Base-by-base conservation (phyloP, 1,140 invertebrate species). In the Lepidotrigona ventralis region DNA sequence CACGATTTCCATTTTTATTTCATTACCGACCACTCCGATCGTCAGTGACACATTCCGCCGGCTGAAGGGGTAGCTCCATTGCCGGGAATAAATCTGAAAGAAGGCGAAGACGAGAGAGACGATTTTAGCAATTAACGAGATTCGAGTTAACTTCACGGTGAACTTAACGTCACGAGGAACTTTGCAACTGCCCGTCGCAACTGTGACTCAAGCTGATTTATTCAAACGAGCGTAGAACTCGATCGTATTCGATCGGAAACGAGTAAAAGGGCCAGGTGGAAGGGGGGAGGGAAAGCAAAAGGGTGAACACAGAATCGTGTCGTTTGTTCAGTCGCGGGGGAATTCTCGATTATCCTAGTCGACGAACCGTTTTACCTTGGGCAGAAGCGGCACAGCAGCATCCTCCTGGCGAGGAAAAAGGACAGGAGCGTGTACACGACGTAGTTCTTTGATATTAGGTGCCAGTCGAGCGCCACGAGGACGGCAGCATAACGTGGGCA, bases 381-480 rank as follows among this genome's bases (percentile, higher is more conserved):
- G 17, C 14, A 26, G 46, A 56, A n/a, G 9, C 29, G 58, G 19
- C 60, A 33, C 6, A 0, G 39, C 39, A 46, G 39, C 39, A 46
- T 8, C 39, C 6, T 33, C 6, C 15, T 51, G 46, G 33, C 70
- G 39, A 15, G 39, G 23, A 39, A 58, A 53, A 26, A 68, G 29
- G 4, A 33, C 29, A 51, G 23, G 12, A 21, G n/a, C 19, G 26
- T 21, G 46, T 46, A 15, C 60, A 19, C 21, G 1, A 63, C 39
- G 39, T 46, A 11, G 64, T 83, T 84, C 71, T 85, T 73, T 84
- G 75, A 86, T 78, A 79, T 79, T 79, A 75, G 85, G 69, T 76
- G 81, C 29, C 71, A 53, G 68, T 29, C 53, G 77, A 58, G 77
- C 54, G 54, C 71, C 63, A 60, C 39, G 39, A 46, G 60, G 53